phyloP scores from a whole-genome alignment of 2,888 invertebrate species.

The Orthosia gracilis region DNA sequence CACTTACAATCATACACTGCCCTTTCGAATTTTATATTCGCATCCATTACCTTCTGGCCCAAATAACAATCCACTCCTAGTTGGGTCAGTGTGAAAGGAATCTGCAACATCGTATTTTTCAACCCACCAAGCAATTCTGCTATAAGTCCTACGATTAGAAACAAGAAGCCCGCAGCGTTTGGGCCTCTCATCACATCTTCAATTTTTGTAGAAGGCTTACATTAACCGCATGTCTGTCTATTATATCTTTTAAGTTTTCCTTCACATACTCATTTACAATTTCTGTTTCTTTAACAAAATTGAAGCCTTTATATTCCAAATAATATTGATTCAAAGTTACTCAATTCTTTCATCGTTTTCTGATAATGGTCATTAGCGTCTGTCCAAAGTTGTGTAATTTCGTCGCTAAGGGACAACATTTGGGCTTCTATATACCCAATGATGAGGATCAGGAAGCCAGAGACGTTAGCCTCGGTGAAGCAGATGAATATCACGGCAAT shows the following conservation, averaged over 20 bases:
- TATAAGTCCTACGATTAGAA: constrained; percentile 74
- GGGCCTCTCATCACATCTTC: constrained; percentile 72
- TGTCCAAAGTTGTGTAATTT: constrained; percentile 73
- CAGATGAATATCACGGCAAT: constrained; percentile 66
- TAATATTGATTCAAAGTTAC: constrained; percentile 13
- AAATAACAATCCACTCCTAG: constrained; percentile 74
- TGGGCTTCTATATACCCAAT: constrained; percentile 79
- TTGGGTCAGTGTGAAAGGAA: constrained; percentile 77
- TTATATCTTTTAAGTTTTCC: constrained; percentile 67
- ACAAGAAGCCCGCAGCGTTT: constrained; percentile 75
- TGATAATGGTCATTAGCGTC: constrained; percentile 67
- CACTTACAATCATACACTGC: constrained; percentile 75
- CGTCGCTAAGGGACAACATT: constrained; percentile 76
- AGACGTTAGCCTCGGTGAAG: constrained; percentile 73
- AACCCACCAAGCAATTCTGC: constrained; percentile 79
- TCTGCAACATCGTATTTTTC: constrained; percentile 76
- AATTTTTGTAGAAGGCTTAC: constrained; percentile 69
- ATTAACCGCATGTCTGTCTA: constrained; percentile 72
- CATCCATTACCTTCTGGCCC: constrained; percentile 74
- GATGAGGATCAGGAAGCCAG: constrained; percentile 73
- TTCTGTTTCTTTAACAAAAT: constrained; percentile 45
- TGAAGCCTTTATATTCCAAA: constrained; percentile 8
- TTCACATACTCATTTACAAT: constrained; percentile 72
- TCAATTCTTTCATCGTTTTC: constrained; percentile 23
- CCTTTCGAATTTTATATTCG: constrained; percentile 67